phyloP scores from a whole-genome alignment of 2,888 invertebrate species.

The Callyntrura guangdongensis region DNA sequence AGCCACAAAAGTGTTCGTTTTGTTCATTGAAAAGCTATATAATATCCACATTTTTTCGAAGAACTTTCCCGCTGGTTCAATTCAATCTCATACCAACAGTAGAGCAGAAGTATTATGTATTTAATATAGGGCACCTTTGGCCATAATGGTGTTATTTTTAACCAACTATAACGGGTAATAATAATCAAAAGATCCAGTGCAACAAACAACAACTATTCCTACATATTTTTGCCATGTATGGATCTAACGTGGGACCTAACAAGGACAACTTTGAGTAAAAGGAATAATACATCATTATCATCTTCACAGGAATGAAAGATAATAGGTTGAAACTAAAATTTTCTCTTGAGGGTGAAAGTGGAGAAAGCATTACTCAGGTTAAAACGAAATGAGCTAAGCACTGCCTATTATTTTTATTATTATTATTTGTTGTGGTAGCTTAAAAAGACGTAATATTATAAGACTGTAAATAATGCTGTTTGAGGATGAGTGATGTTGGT shows the following conservation, averaged over 20 bases:
- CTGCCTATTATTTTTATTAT: background rate
- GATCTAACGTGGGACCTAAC: background rate
- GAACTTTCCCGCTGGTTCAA: too few relatives aligned
- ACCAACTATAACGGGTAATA: background rate
- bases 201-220: background rate
- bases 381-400: background rate
- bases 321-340: background rate
- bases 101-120: too few relatives aligned
- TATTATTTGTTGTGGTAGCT: background rate
- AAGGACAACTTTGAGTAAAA: background rate
- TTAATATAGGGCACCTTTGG: too few relatives aligned
- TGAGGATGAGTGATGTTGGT: background rate
- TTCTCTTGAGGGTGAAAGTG: constrained; percentile 6
- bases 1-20: too few relatives aligned
- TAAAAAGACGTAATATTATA: background rate
- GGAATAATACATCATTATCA: constrained; percentile 3
- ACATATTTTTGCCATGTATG: background rate
- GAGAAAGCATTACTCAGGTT: background rate
- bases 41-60: too few relatives aligned
- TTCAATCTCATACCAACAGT: too few relatives aligned
- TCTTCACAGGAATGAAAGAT: background rate
- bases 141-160: too few relatives aligned
- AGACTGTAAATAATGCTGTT: background rate
- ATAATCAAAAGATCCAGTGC: background rate
- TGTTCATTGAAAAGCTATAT: too few relatives aligned